Evolutionary conservation across 2,888 invertebrate genomes (phyloP), one percentile per base, ranked within the genome.

Genomic region (Spatulosminthurus flaviceps): DNA sequence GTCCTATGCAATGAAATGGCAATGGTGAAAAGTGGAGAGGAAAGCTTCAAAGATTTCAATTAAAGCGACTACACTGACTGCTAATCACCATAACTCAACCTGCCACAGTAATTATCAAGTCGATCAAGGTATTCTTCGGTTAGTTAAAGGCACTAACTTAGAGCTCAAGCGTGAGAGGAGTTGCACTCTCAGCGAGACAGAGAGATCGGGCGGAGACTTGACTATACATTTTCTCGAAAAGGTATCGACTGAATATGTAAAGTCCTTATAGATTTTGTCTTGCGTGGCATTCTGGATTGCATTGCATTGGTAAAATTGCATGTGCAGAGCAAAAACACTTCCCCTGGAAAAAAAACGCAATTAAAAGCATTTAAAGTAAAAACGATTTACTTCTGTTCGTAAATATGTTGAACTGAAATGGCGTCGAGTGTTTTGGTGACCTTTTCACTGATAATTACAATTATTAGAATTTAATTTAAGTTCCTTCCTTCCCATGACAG

Each of bases 71-170:
- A n/a, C 67, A 67, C 19, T 29, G 67, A 67, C 29, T 19, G 67
- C 67, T 67, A 67, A 67, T 67, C 67, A 67, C 29, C 67, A 67
- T 67, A 67, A 67, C 67, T 67, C 67, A 67, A 67, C 11, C 67
- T 67, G 67, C 67, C 67, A 67, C 28, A 67, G 67, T 67, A 67
- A 67, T 67, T 67, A 67, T 67, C 67, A 67, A 29, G 28, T 67
- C 28, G 67, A 67, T 67, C 67, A 67, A 67, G 28, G 67, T 24
- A 67, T 67, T 67, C 67, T 67, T 67, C 67, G 28, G 67, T 67
- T 67, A 67, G 28, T 67, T 67, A 67, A n/a, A n/a, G n/a, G n/a
- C n/a, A n/a, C n/a, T n/a, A n/a, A n/a, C n/a, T n/a, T n/a, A n/a
- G n/a, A n/a, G 67, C 67, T 19, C 28, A 24, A 67, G 26, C 28